Evolutionary conservation across 1,140 invertebrate genomes (phyloP).

Genomic region (Parasteatoda tepidariorum): DNA sequence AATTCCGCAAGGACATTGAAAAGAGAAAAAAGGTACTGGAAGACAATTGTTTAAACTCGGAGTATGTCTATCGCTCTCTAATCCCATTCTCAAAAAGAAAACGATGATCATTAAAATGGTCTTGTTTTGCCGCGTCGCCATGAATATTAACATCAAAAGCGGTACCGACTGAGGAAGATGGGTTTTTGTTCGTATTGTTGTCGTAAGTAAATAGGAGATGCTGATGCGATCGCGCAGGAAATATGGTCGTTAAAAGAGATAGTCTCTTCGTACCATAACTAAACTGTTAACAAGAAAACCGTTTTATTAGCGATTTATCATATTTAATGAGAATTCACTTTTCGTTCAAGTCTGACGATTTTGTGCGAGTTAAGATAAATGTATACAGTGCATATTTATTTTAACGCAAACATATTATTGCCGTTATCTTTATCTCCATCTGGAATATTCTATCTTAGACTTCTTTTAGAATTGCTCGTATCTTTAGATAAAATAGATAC

Average conservation of each 20-base stretch:
- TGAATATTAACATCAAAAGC: conserved; percentile 6
- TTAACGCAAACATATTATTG: too few relatives aligned
- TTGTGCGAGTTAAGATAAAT: too few relatives aligned
- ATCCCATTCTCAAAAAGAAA: not conserved
- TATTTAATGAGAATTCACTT: not conserved
- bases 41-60: conserved; percentile 17
- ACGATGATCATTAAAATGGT: conserved; percentile 26
- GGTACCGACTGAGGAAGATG: not conserved
- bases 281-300: not conserved
- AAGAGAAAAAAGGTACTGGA: not conserved
- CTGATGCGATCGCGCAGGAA: not conserved
- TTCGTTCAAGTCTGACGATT: not conserved
- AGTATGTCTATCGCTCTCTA: not conserved
- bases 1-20: conserved; percentile 7
- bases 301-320: not conserved
- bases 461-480: too few relatives aligned
- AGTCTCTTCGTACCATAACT: not conserved
- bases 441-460: too few relatives aligned
- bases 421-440: too few relatives aligned
- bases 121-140: not conserved
- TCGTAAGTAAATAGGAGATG: not conserved
- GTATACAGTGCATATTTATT: too few relatives aligned
- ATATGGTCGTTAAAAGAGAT: not conserved
- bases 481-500: too few relatives aligned
- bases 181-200: not conserved